A percentile compares a stretch with the other conserved stretches of the same genome.
phyloP scores from a whole-genome alignment of 2,888 invertebrate species.

The Diachrysia chrysitis region DNA sequence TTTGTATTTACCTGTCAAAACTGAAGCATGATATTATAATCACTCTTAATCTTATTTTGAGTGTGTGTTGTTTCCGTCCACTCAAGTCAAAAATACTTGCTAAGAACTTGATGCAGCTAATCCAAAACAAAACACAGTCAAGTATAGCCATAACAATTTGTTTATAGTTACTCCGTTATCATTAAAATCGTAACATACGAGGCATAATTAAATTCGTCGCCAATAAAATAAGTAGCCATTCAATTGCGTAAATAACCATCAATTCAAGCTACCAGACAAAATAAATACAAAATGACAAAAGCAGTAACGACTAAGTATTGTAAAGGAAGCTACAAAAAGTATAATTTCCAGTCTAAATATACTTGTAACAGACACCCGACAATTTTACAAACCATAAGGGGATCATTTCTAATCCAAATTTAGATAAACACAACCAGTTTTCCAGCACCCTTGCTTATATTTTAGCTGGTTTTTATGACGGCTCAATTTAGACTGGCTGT shows the following conservation, averaged over 20 bases:
- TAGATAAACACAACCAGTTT: slow-evolving; percentile 59
- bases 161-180: background rate
- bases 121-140: background rate
- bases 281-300: slow-evolving; percentile 29
- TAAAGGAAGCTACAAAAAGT: slow-evolving; percentile 51
- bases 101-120: background rate
- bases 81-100: background rate
- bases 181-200: background rate
- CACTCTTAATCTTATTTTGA: background rate
- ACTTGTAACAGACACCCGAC: slow-evolving; percentile 66
- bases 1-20: too few relatives aligned
- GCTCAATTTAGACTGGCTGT: slow-evolving; percentile 54
- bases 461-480: background rate
- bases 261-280: slow-evolving; percentile 25
- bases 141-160: background rate
- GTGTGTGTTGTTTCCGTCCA: background rate
- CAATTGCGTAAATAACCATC: slow-evolving; percentile 22
- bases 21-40: background rate
- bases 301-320: slow-evolving; percentile 21
- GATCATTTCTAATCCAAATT: slow-evolving; percentile 67
- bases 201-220: background rate
- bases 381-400: slow-evolving; percentile 70
- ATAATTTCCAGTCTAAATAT: slow-evolving; percentile 61
- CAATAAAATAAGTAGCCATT: slow-evolving; percentile 15
- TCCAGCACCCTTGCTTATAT: slow-evolving; percentile 13